These are phyloP conservation scores for Carcinoscorpius rotundicauda DNA, from an alignment of 1,140 invertebrate species.

Conservation along the genomic window DNA sequence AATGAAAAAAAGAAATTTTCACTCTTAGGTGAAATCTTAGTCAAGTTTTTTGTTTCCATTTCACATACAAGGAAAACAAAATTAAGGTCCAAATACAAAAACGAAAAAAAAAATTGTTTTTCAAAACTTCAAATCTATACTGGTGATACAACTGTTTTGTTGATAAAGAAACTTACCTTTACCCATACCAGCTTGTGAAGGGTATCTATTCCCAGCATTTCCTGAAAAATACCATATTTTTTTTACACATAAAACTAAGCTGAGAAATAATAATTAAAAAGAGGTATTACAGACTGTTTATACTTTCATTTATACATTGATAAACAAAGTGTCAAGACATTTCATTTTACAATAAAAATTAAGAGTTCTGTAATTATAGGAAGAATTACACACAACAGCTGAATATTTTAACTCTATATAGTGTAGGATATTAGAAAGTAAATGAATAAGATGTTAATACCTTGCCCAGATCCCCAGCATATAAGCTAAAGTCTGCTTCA, in stretches of 20 bases:
- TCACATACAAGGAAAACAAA: no score
- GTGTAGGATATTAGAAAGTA: no score
- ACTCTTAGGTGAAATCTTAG: no score
- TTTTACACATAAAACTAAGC: not conserved
- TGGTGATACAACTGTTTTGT: not conserved
- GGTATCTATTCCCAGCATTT: conserved; percentile 85
- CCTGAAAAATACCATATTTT: conserved; percentile 37
- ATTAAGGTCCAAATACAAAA: not conserved
- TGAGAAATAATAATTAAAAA: no score
- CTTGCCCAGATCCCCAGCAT: conserved; percentile 80
- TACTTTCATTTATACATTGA: not conserved
- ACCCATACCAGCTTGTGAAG: conserved; percentile 99
- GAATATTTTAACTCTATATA: no score
- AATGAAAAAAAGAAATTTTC: no score
- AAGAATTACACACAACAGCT: no score
- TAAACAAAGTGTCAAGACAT: not conserved
- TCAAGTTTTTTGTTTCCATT: no score
- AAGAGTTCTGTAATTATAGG: no score
- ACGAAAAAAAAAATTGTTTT: conserved; percentile 10
- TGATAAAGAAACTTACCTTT: conserved; percentile 34
- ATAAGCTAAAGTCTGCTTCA: conserved; percentile 89
- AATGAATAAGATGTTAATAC: conserved; percentile 31
- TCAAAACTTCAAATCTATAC: conserved; percentile 9
- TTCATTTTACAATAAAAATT: no score
- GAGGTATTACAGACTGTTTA: no score